Evolutionary conservation across 64 coral and sea anemone genomes (phyloP).

Genomic region (Pocillopora damicornis): DNA sequence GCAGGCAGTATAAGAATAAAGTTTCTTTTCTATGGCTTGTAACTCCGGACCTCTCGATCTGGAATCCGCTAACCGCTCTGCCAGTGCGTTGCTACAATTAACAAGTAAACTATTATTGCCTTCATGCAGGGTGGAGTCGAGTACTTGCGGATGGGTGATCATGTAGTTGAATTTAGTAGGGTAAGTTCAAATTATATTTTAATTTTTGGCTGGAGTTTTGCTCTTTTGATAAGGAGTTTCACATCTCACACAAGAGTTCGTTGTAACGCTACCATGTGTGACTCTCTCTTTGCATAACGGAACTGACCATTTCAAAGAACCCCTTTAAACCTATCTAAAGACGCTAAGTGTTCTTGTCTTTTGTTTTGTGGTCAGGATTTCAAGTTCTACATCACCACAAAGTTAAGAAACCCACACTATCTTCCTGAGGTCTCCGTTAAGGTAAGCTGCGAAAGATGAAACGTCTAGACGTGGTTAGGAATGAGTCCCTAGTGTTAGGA

Average conservation of each 20-base stretch:
- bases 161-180: slow-evolving; percentile 94
- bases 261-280: background rate
- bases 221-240: no score
- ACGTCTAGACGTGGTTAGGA: background rate
- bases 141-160: slow-evolving; percentile 91
- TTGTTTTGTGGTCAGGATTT: slow-evolving; percentile 65
- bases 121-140: slow-evolving; percentile 83
- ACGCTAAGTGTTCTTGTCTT: background rate
- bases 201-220: no score
- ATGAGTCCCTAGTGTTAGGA: background rate
- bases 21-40: no score
- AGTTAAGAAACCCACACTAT: slow-evolving; percentile 94
- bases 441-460: slow-evolving; percentile 27
- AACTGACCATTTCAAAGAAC: background rate
- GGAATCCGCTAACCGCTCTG: no score
- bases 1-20: no score
- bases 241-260: no score
- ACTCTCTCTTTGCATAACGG: no score
- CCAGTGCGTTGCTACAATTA: background rate
- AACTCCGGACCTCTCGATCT: no score
- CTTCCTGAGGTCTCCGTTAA: slow-evolving; percentile 94
- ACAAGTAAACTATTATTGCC: background rate
- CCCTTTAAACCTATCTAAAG: background rate
- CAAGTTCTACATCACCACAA: slow-evolving; percentile 89
- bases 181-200: slow-evolving; percentile 18